Conservation (phyloP, 2,113 vertebrate species). For the Apodemus speciosus region DNA sequence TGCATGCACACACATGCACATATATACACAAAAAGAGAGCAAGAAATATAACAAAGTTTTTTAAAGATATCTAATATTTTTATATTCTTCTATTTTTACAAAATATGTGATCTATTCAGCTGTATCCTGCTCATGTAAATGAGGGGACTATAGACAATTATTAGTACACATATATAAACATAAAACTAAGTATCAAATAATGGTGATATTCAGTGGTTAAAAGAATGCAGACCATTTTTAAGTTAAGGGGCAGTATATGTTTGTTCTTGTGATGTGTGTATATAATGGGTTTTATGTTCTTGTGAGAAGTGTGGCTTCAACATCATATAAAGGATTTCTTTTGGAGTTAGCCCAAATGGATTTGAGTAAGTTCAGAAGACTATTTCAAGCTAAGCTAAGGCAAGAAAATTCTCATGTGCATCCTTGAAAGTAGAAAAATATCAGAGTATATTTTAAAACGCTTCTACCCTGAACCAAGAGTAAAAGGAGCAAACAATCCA, state of each 20-base stretch:
- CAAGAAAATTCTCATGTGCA: constrained; percentile 30
- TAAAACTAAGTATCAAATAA: not conserved
- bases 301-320: not conserved
- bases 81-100: not conserved
- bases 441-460: constrained; percentile 68
- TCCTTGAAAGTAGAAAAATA: constrained; percentile 59
- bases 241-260: not conserved
- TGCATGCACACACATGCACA: not conserved
- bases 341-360: not conserved
- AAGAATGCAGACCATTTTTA: not conserved
- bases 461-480: constrained; percentile 52
- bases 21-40: not conserved
- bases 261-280: not conserved
- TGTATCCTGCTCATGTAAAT: not conserved
- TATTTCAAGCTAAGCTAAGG: constrained; percentile 1
- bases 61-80: not conserved
- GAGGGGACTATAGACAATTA: not conserved
- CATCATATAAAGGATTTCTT: not conserved
- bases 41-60: not conserved
- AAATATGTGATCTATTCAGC: not conserved
- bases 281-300: not conserved
- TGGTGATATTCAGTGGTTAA: not conserved
- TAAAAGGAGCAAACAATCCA: constrained; percentile 65
- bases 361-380: constrained; percentile 39
- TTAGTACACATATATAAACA: not conserved